Percentiles rank a stretch among this genome's conserved stretches.
These are phyloP conservation scores for Xiphydria camelus DNA, from an alignment of 2,888 invertebrate species.

Conservation along the genomic window DNA sequence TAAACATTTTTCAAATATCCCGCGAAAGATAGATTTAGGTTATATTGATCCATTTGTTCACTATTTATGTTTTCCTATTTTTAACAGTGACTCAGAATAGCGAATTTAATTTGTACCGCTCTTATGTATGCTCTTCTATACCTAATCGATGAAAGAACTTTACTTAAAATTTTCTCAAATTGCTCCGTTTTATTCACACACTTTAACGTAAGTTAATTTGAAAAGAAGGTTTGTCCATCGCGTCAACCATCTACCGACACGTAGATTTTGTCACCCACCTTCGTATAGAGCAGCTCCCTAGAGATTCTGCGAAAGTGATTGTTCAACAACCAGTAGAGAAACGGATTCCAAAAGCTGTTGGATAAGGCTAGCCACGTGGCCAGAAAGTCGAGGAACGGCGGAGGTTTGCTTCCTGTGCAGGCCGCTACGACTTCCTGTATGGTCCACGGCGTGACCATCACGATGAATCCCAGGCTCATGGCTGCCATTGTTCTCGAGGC, in stretches of 20 bases:
- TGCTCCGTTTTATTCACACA: not conserved
- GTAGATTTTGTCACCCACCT: too few species aligned
- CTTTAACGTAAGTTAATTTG: not conserved
- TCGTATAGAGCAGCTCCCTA: conserved; percentile 73
- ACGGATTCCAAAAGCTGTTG: conserved; percentile 90
- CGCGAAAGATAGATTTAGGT: too few species aligned
- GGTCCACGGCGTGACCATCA: conserved; percentile 88
- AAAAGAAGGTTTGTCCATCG: not conserved
- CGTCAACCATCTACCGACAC: too few species aligned
- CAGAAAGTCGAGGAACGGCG: conserved; percentile 79
- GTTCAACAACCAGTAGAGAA: conserved; percentile 85
- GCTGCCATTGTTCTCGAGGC: conserved; percentile 89
- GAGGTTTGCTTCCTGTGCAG: conserved; percentile 84
- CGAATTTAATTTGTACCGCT: too few species aligned
- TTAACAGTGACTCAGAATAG: too few species aligned
- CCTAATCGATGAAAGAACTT: not conserved
- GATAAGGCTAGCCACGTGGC: conserved; percentile 86
- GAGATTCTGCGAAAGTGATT: conserved; percentile 83
- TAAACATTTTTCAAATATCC: too few species aligned
- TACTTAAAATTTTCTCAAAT: not conserved
- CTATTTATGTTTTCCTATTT: too few species aligned
- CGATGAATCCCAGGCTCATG: conserved; percentile 88
- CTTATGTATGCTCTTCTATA: too few species aligned
- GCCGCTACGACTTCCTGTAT: conserved; percentile 90
- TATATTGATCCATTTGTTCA: too few species aligned